Evolutionary conservation across 1,140 invertebrate genomes (phyloP).

Genomic region (Eufriesea mexicana): DNA sequence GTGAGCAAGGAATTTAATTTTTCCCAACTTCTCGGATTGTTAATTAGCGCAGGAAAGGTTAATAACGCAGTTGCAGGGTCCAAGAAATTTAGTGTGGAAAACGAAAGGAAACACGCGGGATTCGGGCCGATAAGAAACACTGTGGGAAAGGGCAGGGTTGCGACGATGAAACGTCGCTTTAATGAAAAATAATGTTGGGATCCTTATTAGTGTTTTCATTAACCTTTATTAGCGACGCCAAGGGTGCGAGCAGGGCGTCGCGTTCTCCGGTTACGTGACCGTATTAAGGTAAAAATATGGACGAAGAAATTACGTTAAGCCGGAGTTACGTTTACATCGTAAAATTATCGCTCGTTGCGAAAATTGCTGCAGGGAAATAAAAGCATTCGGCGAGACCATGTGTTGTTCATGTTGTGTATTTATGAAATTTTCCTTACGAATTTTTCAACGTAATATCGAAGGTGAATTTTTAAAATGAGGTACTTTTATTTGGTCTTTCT

Average conservation of each 20-base stretch:
- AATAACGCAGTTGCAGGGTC: neutral
- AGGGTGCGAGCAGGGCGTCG: neutral
- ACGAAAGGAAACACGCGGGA: neutral
- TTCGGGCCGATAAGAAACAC: neutral
- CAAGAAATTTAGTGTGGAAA: neutral
- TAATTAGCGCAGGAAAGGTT: neutral
- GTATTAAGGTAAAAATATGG: constrained; percentile 31
- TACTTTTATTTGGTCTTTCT: too few relatives aligned
- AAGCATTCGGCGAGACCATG: too few relatives aligned
- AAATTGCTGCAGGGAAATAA: neutral
- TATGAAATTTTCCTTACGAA: too few relatives aligned
- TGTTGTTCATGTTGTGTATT: too few relatives aligned
- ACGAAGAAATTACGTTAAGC: constrained; percentile 12
- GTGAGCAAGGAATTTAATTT: too few relatives aligned
- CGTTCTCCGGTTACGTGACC: constrained; percentile 27
- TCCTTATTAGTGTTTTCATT: constrained; percentile 44
- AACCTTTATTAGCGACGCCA: constrained; percentile 26
- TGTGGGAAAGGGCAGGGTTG: neutral
- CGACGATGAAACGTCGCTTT: neutral
- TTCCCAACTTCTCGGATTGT: too few relatives aligned
- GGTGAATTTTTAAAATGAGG: too few relatives aligned
- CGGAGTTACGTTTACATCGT: neutral
- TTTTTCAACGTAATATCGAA: too few relatives aligned
- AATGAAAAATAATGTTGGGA: constrained; percentile 28
- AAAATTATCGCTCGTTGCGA: neutral